Percentiles rank a stretch among this genome's conserved stretches.
phyloP scores from a whole-genome alignment of 2,113 vertebrate genomes.

The Lophotis ruficrista region DNA sequence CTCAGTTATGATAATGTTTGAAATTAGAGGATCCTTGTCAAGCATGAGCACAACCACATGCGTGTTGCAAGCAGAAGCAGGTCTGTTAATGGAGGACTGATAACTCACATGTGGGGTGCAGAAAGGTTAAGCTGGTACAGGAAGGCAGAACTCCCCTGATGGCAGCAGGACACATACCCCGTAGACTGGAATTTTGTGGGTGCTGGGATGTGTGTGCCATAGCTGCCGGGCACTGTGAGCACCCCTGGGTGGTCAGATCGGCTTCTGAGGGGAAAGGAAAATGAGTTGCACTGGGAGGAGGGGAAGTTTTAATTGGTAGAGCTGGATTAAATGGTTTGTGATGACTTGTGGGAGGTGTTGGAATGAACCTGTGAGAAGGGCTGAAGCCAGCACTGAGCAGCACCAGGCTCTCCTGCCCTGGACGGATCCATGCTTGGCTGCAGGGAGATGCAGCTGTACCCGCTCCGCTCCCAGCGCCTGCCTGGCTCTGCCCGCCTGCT shows the following conservation, averaged over 20 bases:
- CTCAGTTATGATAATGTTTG: neutral
- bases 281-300: neutral
- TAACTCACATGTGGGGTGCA: neutral
- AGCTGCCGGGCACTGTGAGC: neutral
- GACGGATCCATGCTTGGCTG: rapidly evolving
- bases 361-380: neutral
- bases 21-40: neutral
- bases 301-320: neutral
- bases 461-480: neutral
- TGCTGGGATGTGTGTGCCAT: neutral
- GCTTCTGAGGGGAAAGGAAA: neutral
- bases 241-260: neutral
- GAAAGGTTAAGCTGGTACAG: neutral
- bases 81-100: neutral
- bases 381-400: rapidly evolving
- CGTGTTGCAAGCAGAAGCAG: neutral
- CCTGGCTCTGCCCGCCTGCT: neutral
- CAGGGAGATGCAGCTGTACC: neutral
- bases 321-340: neutral
- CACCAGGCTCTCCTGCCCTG: neutral
- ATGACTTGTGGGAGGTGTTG: neutral
- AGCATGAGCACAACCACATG: too few species aligned
- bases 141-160: neutral
- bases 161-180: neutral
- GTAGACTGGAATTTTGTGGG: neutral